Conservation (phyloP, 2,113 vertebrate genomes). For the Dascyllus trimaculatus region DNA sequence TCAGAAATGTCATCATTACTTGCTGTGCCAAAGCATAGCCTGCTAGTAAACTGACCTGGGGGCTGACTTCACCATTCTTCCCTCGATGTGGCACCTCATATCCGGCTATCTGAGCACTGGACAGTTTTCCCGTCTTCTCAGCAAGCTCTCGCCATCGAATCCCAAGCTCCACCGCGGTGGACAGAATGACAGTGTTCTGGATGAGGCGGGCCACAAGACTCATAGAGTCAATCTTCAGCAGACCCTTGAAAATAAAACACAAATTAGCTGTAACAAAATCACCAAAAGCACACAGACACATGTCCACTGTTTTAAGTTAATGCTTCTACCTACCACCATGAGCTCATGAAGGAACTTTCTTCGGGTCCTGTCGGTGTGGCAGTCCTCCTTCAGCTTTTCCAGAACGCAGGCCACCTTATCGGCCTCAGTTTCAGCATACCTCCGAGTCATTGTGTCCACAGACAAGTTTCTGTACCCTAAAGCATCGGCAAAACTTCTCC, state of each 20-base stretch:
- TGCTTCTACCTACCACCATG: constrained; percentile 86
- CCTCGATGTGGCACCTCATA: constrained; percentile 93
- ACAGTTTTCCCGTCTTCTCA: constrained; percentile 89
- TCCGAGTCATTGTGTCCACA: constrained; percentile 83
- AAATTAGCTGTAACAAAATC: neutral
- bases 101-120: constrained; percentile 90
- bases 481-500: constrained; percentile 90
- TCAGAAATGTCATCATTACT: neutral
- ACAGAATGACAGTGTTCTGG: constrained; percentile 92
- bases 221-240: constrained; percentile 94
- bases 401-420: constrained; percentile 92
- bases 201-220: constrained; percentile 89
- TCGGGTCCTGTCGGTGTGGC: constrained; percentile 88
- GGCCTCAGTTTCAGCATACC: constrained; percentile 85
- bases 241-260: constrained; percentile 82
- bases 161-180: constrained; percentile 95
- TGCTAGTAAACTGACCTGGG: constrained; percentile 83
- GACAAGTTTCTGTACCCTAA: constrained; percentile 89
- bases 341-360: constrained; percentile 95
- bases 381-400: constrained; percentile 96
- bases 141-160: constrained; percentile 92
- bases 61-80: constrained; percentile 84
- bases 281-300: no score
- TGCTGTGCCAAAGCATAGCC: neutral
- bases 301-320: neutral